These are phyloP conservation scores for Papilio elwesi DNA, from an alignment of 2,888 invertebrate genomes.

Conservation along the genomic window DNA sequence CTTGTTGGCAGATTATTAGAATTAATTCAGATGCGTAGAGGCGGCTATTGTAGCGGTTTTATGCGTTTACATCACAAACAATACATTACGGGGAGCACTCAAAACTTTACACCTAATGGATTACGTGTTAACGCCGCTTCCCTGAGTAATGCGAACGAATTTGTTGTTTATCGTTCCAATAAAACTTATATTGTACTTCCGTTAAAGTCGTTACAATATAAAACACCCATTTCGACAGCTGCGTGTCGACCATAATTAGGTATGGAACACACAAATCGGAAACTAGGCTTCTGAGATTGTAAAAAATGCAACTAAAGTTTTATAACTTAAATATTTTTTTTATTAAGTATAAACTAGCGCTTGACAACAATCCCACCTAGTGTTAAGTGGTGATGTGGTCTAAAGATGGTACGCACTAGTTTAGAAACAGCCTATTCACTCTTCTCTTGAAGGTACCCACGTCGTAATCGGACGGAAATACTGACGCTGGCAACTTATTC, in stretches of 20 bases:
- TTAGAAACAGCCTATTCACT: too few relatives aligned
- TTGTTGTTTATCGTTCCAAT: conserved; percentile 27
- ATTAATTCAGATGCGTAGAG: conserved; percentile 15
- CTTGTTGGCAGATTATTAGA: neutral
- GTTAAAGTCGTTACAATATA: conserved; percentile 9
- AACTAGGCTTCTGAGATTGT: neutral
- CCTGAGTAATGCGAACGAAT: conserved; percentile 19
- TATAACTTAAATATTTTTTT: too few relatives aligned
- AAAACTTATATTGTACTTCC: conserved; percentile 24
- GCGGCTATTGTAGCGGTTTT: conserved; percentile 10
- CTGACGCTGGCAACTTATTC: too few relatives aligned
- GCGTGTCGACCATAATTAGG: neutral
- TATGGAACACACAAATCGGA: neutral
- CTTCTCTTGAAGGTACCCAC: too few relatives aligned
- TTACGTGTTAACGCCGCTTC: conserved; percentile 28
- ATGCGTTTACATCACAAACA: conserved; percentile 24
- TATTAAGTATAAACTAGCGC: too few relatives aligned
- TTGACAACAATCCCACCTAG: too few relatives aligned
- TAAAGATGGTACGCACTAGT: too few relatives aligned
- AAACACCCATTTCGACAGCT: neutral
- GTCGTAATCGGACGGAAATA: too few relatives aligned
- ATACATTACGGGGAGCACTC: conserved; percentile 24
- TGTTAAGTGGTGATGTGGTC: too few relatives aligned
- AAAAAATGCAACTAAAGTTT: too few relatives aligned
- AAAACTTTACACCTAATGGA: conserved; percentile 34